These are phyloP conservation scores for Adelognathus sp. DNA, from an alignment of 2,888 invertebrate species.

Conservation along the genomic window DNA sequence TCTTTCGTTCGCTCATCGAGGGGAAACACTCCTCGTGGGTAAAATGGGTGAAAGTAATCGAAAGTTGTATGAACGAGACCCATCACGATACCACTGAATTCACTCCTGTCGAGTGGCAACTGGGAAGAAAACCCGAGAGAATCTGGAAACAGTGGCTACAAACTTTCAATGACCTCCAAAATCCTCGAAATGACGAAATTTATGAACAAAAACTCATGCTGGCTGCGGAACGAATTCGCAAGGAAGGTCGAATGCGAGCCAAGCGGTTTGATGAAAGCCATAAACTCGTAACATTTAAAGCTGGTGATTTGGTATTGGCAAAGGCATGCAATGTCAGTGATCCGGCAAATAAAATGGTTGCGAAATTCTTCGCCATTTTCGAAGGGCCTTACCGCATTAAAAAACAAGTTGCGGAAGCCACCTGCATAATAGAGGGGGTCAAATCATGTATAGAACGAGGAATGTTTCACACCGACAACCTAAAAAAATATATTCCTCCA, in stretches of 20 bases:
- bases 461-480: neutral
- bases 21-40: neutral
- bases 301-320: neutral
- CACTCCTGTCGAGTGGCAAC: neutral
- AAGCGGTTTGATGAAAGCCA: neutral
- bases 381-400: slow-evolving; percentile 9
- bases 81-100: neutral
- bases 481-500: too few relatives aligned
- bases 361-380: slow-evolving; percentile 3
- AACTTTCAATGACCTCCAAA: neutral
- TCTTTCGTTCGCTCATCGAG: neutral
- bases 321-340: neutral
- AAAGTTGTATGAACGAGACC: neutral
- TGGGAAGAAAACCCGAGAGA: neutral
- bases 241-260: neutral
- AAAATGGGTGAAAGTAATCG: neutral
- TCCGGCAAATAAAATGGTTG: too few relatives aligned
- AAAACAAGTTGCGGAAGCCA: neutral
- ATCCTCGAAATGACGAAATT: too few relatives aligned
- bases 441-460: neutral
- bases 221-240: neutral
- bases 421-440: neutral
- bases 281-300: neutral
- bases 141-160: neutral
- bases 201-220: too few relatives aligned